Conservation (phyloP, 2,797 vertebrate species). For the Lophotriccus pileatus region DNA sequence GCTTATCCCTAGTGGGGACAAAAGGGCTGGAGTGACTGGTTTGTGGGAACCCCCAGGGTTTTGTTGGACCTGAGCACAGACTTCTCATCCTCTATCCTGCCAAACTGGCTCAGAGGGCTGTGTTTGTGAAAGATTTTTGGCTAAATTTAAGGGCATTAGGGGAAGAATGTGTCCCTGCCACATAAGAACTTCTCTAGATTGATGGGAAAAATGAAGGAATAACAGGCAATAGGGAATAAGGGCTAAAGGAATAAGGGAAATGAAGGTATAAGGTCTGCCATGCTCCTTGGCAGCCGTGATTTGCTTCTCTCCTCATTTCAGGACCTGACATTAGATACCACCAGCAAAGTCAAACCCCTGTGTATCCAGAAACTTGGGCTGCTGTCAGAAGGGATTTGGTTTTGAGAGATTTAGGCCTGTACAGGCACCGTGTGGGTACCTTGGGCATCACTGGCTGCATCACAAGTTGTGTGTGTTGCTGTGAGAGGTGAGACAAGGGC, state of each 20-base stretch:
- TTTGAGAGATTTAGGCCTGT: neutral
- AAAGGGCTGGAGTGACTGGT: neutral
- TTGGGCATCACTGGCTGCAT: neutral
- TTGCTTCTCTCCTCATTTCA: neutral
- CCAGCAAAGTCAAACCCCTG: neutral
- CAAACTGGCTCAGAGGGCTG: neutral
- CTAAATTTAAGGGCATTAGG: neutral
- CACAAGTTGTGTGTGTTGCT: neutral
- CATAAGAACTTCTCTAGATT: neutral
- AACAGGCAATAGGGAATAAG: neutral
- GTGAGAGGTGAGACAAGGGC: neutral
- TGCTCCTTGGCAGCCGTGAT: neutral
- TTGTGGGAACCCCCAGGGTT: neutral
- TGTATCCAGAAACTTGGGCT: neutral
- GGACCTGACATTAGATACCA: neutral
- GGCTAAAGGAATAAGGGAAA: neutral
- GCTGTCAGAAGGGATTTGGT: neutral
- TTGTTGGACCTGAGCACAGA: neutral
- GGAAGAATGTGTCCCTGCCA: neutral
- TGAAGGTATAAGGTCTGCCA: neutral
- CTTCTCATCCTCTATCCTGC: neutral
- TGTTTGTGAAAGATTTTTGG: neutral
- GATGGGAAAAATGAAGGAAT: neutral
- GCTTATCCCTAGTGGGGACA: neutral
- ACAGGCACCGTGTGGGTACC: neutral